phyloP scores from a whole-genome alignment of 2,888 invertebrate genomes.

The Ditylenchus weischeri region DNA sequence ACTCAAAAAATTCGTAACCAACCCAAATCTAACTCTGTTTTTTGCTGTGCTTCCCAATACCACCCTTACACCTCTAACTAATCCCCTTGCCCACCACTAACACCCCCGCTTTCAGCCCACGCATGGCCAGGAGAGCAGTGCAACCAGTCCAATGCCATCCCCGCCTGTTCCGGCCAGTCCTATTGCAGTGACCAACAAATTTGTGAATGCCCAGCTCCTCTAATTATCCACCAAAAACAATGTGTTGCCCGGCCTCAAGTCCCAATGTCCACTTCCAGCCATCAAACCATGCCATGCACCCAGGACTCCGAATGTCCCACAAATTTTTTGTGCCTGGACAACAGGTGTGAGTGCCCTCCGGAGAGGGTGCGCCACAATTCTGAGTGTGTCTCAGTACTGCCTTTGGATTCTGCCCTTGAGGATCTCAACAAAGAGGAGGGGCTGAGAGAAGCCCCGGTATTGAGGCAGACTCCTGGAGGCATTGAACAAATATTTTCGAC shows the following conservation, averaged over 20 bases:
- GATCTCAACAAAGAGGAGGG: neutral
- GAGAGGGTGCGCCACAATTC: conserved; percentile 13
- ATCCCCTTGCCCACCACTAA: conserved; percentile 9
- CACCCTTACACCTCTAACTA: conserved; percentile 6
- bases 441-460: neutral
- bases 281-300: neutral
- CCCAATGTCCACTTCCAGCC: neutral
- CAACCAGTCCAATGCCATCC: conserved; percentile 20
- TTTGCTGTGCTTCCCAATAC: too few species aligned
- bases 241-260: conserved; percentile 17
- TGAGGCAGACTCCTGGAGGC: neutral
- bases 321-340: conserved; percentile 25
- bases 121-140: conserved; percentile 34
- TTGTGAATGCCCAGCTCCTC: conserved; percentile 33
- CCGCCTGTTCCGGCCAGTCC: conserved; percentile 35
- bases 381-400: conserved; percentile 13
- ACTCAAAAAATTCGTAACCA: neutral
- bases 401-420: neutral
- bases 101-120: conserved; percentile 22
- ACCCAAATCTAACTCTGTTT: neutral
- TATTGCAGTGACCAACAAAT: conserved; percentile 22
- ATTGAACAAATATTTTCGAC: conserved; percentile 15
- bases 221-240: conserved; percentile 15
- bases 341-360: conserved; percentile 22
- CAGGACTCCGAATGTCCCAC: conserved; percentile 18